phyloP scores from a whole-genome alignment of 1,140 invertebrate genomes.

The Drosophila nigromelanica region DNA sequence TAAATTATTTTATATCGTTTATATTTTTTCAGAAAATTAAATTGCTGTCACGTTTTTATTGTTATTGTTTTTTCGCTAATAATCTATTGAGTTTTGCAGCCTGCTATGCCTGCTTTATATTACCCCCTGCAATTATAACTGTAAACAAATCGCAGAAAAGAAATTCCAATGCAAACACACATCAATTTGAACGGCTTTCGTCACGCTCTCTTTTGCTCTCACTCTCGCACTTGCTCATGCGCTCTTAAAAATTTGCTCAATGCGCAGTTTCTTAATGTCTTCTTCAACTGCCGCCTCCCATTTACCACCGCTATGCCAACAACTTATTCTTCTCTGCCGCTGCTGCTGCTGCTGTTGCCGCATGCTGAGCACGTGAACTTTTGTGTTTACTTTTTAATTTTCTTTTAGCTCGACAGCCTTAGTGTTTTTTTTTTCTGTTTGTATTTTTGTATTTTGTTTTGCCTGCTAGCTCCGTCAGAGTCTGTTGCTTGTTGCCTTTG shows the following conservation, averaged over 20 bases:
- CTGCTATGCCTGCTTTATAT: conserved; percentile 7
- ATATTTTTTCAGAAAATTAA: not conserved
- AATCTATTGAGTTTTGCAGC: too few relatives aligned
- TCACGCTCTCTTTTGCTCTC: not conserved
- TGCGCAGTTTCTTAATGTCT: conserved; percentile 48
- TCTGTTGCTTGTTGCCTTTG: conserved; percentile 30
- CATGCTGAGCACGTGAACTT: conserved; percentile 75
- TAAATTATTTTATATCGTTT: too few relatives aligned
- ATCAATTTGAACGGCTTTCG: conserved; percentile 9
- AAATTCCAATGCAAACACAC: conserved; percentile 54
- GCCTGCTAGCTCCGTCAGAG: conserved; percentile 11
- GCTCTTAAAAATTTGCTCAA: conserved; percentile 22
- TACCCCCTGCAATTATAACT: conserved; percentile 44
- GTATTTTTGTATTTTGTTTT: conserved; percentile 20
- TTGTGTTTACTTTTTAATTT: conserved; percentile 81
- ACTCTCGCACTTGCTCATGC: conserved; percentile 36
- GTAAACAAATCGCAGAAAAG: conserved; percentile 69
- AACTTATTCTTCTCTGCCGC: conserved; percentile 5
- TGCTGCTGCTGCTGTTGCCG: conserved; percentile 29
- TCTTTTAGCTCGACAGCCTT: conserved; percentile 51
- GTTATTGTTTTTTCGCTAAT: not conserved
- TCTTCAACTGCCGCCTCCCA: conserved; percentile 5
- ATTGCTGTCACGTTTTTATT: too few relatives aligned
- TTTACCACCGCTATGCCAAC: not conserved
- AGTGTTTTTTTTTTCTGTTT: conserved; percentile 34